Percentiles rank a stretch among this genome's conserved stretches.
phyloP scores from a whole-genome alignment of 2,797 vertebrate genomes.

The Sebastes nivosus region DNA sequence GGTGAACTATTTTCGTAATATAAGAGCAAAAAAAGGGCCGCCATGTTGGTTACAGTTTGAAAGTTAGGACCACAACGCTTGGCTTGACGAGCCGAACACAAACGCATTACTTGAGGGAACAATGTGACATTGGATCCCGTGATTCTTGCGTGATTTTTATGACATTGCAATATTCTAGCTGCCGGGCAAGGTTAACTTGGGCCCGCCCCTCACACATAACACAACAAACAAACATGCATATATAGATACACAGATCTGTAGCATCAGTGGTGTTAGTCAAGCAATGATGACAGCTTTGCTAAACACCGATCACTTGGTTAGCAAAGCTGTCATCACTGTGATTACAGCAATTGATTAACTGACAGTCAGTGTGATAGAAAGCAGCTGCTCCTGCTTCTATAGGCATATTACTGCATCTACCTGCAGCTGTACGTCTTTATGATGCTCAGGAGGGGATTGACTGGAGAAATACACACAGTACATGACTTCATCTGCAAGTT shows the following conservation, averaged over 20 bases:
- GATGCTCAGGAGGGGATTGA: not conserved
- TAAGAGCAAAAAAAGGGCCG: too few relatives aligned
- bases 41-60: accelerated
- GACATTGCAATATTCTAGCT: too few relatives aligned
- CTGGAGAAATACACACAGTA: not conserved
- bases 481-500: not conserved
- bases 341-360: slow-evolving; percentile 19
- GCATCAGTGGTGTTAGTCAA: not conserved
- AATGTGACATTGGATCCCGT: too few relatives aligned
- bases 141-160: too few relatives aligned
- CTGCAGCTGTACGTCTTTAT: slow-evolving; percentile 13
- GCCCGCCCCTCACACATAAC: not conserved
- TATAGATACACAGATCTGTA: not conserved
- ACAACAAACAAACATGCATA: not conserved
- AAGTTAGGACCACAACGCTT: too few relatives aligned
- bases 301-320: not conserved
- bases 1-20: too few relatives aligned
- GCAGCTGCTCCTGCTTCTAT: not conserved
- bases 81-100: too few relatives aligned
- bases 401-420: not conserved
- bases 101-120: accelerated
- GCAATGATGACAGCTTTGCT: slow-evolving; percentile 10
- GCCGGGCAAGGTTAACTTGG: too few relatives aligned
- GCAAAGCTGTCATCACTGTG: slow-evolving; percentile 19
- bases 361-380: slow-evolving; percentile 1